These are phyloP conservation scores for Mesochorus sp. DNA, from an alignment of 2,888 invertebrate species.

Conservation along the genomic window DNA sequence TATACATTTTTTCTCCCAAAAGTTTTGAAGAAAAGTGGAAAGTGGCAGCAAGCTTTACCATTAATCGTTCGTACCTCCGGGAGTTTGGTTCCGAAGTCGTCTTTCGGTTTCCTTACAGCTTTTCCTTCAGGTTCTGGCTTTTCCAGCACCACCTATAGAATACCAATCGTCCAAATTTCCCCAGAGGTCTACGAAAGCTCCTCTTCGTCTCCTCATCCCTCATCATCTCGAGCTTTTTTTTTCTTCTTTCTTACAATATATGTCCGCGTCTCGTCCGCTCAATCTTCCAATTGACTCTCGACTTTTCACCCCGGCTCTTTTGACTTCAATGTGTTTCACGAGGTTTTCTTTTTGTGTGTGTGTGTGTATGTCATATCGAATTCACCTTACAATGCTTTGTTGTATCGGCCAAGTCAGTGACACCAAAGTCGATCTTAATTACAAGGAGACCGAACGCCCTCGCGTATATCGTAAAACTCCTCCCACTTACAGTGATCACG, in stretches of 20 bases:
- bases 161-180: conserved; percentile 75
- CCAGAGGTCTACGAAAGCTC: conserved; percentile 58
- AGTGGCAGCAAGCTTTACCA: conserved; percentile 60
- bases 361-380: neutral
- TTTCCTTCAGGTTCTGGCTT: neutral
- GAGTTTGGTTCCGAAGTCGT: conserved; percentile 19
- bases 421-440: neutral
- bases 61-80: conserved; percentile 59
- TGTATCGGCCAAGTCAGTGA: no score
- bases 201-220: conserved; percentile 1
- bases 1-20: conserved; percentile 54
- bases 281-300: conserved; percentile 3
- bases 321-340: neutral
- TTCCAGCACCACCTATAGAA: conserved; percentile 61
- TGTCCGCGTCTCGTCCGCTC: neutral
- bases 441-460: neutral
- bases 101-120: neutral
- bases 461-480: no score
- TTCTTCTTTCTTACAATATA: neutral
- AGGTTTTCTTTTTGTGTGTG: neutral
- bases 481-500: no score
- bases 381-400: neutral
- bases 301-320: neutral
- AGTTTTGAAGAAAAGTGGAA: conserved; percentile 60
- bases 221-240: conserved; percentile 10